phyloP scores from a whole-genome alignment of 2,113 vertebrate genomes.

The Edolisoma coerulescens region DNA sequence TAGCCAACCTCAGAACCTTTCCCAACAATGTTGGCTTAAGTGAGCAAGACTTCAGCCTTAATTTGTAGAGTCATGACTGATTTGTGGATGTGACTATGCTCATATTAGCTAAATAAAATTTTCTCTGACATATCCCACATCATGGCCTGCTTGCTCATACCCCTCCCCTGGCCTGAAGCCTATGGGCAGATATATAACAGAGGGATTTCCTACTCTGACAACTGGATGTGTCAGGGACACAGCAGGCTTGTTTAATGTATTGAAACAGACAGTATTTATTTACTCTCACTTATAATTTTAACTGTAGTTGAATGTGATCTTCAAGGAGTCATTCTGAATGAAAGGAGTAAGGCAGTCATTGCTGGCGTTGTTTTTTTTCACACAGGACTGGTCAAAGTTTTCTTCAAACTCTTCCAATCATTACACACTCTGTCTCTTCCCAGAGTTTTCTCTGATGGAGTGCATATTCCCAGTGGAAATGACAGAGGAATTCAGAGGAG shows the following conservation, averaged over 20 bases:
- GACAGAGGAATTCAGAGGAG: not conserved
- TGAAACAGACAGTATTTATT: not conserved
- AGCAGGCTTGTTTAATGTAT: not conserved
- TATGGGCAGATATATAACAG: not conserved
- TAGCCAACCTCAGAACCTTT: rapidly evolving
- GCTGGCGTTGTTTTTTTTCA: not conserved
- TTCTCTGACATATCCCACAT: not conserved
- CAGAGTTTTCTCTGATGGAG: not conserved
- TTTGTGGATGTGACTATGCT: not conserved
- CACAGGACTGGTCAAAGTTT: not conserved
- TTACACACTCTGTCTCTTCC: not conserved
- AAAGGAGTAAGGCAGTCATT: not conserved
- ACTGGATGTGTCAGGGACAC: not conserved
- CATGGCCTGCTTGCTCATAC: not conserved
- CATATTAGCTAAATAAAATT: not conserved
- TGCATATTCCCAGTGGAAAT: not conserved
- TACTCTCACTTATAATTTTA: not conserved
- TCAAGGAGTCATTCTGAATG: not conserved
- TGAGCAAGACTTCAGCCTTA: not conserved
- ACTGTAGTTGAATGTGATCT: not conserved
- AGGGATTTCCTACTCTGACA: not conserved
- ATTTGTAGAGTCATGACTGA: not conserved
- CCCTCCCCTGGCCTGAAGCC: not conserved
- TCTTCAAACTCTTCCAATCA: not conserved
- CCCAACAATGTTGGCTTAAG: rapidly evolving